Percentiles rank a stretch among this genome's conserved stretches.
These are phyloP conservation scores for Eurosta solidaginis DNA, from an alignment of 1,140 invertebrate genomes.

Conservation along the genomic window DNA sequence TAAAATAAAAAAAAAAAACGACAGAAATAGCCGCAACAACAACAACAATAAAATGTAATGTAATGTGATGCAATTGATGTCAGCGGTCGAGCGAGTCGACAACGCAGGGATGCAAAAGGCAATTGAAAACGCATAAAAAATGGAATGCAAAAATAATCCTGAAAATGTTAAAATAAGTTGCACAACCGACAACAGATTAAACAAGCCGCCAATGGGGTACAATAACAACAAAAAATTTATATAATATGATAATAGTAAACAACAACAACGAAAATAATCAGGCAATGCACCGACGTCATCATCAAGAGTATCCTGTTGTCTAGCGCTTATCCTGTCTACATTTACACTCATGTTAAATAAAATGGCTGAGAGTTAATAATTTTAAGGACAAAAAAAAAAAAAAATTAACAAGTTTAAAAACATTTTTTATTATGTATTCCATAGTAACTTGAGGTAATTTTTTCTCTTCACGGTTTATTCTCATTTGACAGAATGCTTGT, in stretches of 20 bases:
- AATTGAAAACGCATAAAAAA: not conserved
- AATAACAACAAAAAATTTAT: constrained; percentile 13
- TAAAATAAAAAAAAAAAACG: too few species aligned
- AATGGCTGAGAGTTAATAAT: too few species aligned
- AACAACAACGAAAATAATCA: not conserved
- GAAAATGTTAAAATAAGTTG: constrained; percentile 4
- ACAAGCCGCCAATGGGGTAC: constrained; percentile 6
- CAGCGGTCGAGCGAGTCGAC: not conserved
- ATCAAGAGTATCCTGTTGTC: constrained; percentile 22
- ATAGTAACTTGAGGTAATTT: too few species aligned
- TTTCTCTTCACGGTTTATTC: too few species aligned
- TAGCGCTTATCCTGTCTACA: constrained; percentile 1
- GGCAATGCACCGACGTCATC: not conserved
- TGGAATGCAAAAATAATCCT: not conserved
- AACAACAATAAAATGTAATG: not conserved
- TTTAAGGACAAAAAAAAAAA: too few species aligned
- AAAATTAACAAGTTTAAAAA: too few species aligned
- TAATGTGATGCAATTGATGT: constrained; percentile 6
- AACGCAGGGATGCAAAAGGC: not conserved
- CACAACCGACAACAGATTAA: constrained; percentile 12
- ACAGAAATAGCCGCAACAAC: not conserved
- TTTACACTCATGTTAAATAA: too few species aligned
- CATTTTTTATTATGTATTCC: too few species aligned
- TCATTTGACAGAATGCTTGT: too few species aligned
- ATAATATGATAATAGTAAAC: constrained; percentile 11